Percentiles rank a stretch among this genome's conserved stretches.
Evolutionary conservation across 2,113 vertebrate species (phyloP).

Genomic region (Merops nubicus): DNA sequence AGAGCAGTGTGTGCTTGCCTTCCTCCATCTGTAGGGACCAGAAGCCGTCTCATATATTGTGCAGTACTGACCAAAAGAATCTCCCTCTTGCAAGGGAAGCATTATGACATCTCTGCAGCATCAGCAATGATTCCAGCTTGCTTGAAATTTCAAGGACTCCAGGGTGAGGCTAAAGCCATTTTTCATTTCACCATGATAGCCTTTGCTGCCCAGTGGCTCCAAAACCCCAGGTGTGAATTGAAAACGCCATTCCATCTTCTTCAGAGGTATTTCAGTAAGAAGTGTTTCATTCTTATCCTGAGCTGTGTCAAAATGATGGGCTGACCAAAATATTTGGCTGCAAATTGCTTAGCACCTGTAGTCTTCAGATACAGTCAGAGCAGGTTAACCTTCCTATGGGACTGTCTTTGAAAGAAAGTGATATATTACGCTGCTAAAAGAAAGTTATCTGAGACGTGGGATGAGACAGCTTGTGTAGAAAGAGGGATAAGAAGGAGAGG

Average conservation of each 20-base stretch:
- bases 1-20: rapidly evolving
- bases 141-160: neutral
- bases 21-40: neutral
- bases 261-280: neutral
- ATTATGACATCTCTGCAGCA: neutral
- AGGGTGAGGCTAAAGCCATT: neutral
- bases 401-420: neutral
- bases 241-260: neutral
- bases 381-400: neutral
- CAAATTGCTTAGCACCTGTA: neutral
- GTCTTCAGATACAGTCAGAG: neutral
- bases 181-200: neutral
- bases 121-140: neutral
- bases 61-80: neutral
- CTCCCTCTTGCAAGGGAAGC: neutral
- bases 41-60: neutral
- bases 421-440: neutral
- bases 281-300: neutral
- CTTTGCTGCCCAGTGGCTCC: neutral
- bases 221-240: neutral
- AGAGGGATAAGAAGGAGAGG: neutral
- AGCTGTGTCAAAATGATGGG: neutral
- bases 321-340: neutral
- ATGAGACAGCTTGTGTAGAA: neutral
- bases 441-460: neutral